These are phyloP conservation scores for Penelope pileata DNA, from an alignment of 2,113 vertebrate species.

Conservation along the genomic window DNA sequence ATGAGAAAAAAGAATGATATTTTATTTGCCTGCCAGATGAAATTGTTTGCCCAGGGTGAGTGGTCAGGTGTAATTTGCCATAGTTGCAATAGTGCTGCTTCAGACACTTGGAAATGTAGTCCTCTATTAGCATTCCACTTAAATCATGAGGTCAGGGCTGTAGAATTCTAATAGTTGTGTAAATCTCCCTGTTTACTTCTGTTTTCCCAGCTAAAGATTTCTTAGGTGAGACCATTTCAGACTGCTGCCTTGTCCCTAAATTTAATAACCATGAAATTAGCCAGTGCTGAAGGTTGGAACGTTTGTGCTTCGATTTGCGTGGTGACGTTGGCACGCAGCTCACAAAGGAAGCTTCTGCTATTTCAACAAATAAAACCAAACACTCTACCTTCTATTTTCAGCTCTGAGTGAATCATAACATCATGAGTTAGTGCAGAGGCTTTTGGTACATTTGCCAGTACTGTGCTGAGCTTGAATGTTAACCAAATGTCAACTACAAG, in stretches of 20 bases:
- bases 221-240: not conserved
- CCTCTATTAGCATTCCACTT: not conserved
- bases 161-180: conserved; percentile 18
- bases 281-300: not conserved
- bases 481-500: conserved; percentile 20
- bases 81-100: not conserved
- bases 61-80: not conserved
- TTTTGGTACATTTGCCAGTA: not conserved
- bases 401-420: conserved; percentile 2
- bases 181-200: conserved; percentile 42
- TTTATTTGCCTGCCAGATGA: conserved; percentile 45
- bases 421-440: conserved; percentile 14
- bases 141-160: not conserved
- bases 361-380: not conserved
- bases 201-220: conserved; percentile 30
- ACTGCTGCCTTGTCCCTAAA: conserved; percentile 8
- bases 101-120: not conserved
- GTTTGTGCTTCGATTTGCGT: not conserved
- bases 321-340: not conserved
- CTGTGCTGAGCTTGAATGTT: conserved; percentile 27
- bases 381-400: conserved; percentile 38
- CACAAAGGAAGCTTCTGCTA: not conserved
- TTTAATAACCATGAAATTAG: conserved; percentile 48
- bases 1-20: not conserved
- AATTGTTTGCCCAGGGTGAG: conserved; percentile 37